Conservation (phyloP, 2,888 invertebrate genomes). For the Choristoneura rosaceana region DNA sequence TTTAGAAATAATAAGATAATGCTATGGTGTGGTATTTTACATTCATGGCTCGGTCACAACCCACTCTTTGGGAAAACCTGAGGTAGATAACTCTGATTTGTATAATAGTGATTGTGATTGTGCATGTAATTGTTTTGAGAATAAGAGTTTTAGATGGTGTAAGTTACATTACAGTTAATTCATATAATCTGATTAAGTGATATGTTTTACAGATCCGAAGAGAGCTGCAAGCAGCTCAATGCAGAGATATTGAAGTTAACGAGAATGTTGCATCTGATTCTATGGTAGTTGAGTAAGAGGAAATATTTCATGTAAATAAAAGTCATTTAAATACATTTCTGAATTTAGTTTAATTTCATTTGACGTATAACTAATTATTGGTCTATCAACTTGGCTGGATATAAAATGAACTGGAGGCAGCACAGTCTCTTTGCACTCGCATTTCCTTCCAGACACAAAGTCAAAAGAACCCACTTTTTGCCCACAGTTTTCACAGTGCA, state of each 20-base stretch:
- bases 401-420: constrained; percentile 87
- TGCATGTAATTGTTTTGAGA: too few relatives aligned
- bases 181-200: neutral
- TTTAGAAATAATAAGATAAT: too few relatives aligned
- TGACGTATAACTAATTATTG: constrained; percentile 49
- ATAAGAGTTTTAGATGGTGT: too few relatives aligned
- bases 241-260: constrained; percentile 89
- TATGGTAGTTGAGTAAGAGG: constrained; percentile 72
- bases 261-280: constrained; percentile 55
- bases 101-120: too few relatives aligned
- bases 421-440: constrained; percentile 83
- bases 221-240: constrained; percentile 93
- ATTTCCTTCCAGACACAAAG: constrained; percentile 87
- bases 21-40: too few relatives aligned
- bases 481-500: constrained; percentile 87
- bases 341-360: constrained; percentile 6
- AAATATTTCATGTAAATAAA: constrained; percentile 37
- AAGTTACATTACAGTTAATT: too few relatives aligned
- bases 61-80: too few relatives aligned
- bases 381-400: constrained; percentile 87
- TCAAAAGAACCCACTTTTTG: constrained; percentile 88
- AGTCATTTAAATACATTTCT: constrained; percentile 10
- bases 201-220: constrained; percentile 88
- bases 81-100: too few relatives aligned
- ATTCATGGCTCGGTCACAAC: too few relatives aligned